Evolutionary conservation across 2,888 invertebrate genomes (phyloP), one percentile per base, ranked within the genome.

Genomic region (Octonoba sinensis): DNA sequence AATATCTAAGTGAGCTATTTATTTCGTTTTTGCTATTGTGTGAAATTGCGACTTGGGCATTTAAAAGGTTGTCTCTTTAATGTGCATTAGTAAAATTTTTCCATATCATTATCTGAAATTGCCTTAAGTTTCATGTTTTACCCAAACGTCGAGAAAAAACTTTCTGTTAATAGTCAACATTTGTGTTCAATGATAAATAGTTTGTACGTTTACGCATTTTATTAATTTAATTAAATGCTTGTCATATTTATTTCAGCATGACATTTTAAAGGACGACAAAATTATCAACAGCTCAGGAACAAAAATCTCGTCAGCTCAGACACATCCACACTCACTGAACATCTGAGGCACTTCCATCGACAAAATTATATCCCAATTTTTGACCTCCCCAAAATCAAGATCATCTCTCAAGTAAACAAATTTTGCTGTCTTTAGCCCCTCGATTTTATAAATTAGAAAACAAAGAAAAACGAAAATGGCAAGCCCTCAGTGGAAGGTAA

Each of bases 401-500:
- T 57, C 66, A 51, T 72, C 54, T 57, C 46, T 70, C 59, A 67
- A 74, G 65, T 49, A n/a, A 59, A 78, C 64, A 64, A 78, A 76
- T 46, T 77, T 62, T 73, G 77, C 77, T 64, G 77, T 73, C 83
- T 69, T 64, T 59, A 59, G 16, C 60, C 79, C 76, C 60, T 47
- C 44, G 51, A 72, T 70, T 71, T 78, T 70, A 60, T 70, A 47
- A 74, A 79, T 72, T 82, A 54, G 60, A 62, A 65, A 83, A 87
- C 82, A 84, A 84, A 36, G 44, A 62, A 57, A 66, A 60, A 66
- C 65, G 22, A 85, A 79, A 64, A 87, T 88, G 87, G 87, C 87
- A 86, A 88, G 88, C 88, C 88, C 89, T 88, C 89, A 89, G 88
- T 89, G 89, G 88, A 89, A 89, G 87, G 89, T 88, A 85, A 84